Base-by-base conservation (phyloP, 1,140 invertebrate species). In the Philopotamus ludificatus region DNA sequence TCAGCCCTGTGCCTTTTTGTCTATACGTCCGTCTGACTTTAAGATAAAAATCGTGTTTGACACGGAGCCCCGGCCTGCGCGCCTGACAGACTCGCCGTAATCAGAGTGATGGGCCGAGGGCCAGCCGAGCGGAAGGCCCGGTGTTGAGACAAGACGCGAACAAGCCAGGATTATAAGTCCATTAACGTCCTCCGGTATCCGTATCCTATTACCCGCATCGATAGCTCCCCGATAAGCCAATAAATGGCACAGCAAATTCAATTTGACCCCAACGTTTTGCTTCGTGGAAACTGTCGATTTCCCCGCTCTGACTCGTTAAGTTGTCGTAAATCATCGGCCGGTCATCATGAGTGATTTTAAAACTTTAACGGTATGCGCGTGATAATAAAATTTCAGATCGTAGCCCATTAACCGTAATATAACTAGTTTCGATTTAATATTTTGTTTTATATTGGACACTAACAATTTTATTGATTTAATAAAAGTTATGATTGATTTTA, bases 41-140 rank as follows among this genome's bases (percentile, higher is more conserved):
- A 63, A 69, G 67, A 69, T 69, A 63, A 69, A 65, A 65, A 69
- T 45, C 59, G 51, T 69, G 67, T 69, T 66, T 59, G 63, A 69
- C 67, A 69, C 49, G 58, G 63, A 53, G 60, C 42, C 28, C 44
- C 44, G 57, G 47, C 12, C 60, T 49, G 22, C 23, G 21, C 26
- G 25, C 34, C 55, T 7, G 18, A 26, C 51, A 49, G 23, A 21
- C 23, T 10, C 20, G 42, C 39, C 54, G 54, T 58, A 21, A n/a
- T n/a, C n/a, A n/a, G n/a, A n/a, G n/a, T n/a, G n/a, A n/a, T n/a
- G n/a, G n/a, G n/a, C n/a, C n/a, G n/a, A 58, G 42, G 54, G 20
- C 16, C 50, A 26, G 7, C 18, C 12, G 23, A 26, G 50, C 22
- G 45, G 25, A 26, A 34, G 50, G 50, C 15, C 47, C 47, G 47